These are phyloP conservation scores for Cryptus armator DNA, from an alignment of 2,888 invertebrate genomes.

Conservation along the genomic window DNA sequence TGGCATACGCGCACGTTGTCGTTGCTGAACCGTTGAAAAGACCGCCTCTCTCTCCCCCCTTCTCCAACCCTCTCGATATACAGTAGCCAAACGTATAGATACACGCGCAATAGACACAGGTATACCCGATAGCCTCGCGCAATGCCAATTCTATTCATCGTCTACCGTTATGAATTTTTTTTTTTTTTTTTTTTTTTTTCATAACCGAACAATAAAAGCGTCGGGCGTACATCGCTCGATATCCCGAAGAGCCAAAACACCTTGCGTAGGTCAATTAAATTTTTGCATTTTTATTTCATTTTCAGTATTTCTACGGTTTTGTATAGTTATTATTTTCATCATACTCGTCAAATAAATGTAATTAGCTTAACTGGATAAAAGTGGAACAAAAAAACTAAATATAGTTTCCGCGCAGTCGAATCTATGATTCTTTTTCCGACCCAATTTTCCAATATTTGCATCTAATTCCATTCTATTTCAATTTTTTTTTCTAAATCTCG, in stretches of 20 bases:
- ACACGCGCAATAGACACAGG: background rate
- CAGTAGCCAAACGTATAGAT: background rate
- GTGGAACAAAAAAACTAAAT: background rate
- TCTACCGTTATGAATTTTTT: conserved; percentile 20
- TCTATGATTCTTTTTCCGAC: background rate
- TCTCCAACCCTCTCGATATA: background rate
- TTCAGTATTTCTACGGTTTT: background rate
- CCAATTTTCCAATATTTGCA: background rate
- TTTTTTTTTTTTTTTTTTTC: conserved; percentile 15
- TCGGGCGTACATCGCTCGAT: conserved; percentile 11
- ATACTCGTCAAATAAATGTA: background rate
- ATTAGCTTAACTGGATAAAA: background rate
- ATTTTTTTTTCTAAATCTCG: background rate
- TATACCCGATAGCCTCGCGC: background rate
- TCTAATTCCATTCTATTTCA: background rate
- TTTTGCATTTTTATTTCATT: conserved; percentile 4
- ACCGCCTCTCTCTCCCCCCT: background rate
- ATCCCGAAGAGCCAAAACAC: background rate
- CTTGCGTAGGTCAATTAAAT: conserved; percentile 1
- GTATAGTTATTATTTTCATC: background rate
- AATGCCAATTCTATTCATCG: conserved; percentile 11
- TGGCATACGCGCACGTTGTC: conserved; percentile 2
- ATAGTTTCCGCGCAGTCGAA: background rate
- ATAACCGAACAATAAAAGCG: conserved; percentile 13
- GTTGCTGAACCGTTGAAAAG: conserved; percentile 14